Conservation (phyloP, 2,888 invertebrate genomes). For the Nymphalis urticae region DNA sequence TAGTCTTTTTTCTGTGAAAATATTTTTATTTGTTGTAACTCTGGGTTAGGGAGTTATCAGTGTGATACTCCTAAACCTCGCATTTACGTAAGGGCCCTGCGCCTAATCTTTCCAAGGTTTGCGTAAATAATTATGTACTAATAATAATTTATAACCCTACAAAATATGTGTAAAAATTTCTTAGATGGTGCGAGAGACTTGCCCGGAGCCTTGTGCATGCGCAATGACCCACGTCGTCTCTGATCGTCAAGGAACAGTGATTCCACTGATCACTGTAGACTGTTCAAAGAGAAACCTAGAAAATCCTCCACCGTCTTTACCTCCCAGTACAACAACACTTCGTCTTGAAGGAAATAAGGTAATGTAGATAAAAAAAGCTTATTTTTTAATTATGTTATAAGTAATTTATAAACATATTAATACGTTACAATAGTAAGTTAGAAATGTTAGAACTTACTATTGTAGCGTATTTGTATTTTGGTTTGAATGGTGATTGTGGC, state of each 20-base stretch:
- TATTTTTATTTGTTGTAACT: no score
- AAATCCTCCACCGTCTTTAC: conserved; percentile 83
- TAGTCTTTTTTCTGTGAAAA: no score
- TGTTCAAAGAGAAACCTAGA: conserved; percentile 82
- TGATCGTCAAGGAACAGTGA: conserved; percentile 68
- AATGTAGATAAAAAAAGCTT: conserved; percentile 43
- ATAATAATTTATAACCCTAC: no score
- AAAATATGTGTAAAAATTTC: neutral
- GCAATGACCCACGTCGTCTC: conserved; percentile 84
- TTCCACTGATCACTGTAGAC: conserved; percentile 86
- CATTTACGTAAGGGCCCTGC: no score
- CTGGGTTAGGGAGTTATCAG: no score
- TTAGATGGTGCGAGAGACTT: conserved; percentile 81
- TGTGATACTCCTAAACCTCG: no score
- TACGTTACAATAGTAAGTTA: no score
- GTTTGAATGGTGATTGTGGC: no score
- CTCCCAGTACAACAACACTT: conserved; percentile 84
- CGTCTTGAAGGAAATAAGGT: conserved; percentile 85
- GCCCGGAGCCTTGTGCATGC: conserved; percentile 83
- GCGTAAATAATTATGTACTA: no score
- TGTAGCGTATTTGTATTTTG: no score
- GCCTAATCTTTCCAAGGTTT: no score
- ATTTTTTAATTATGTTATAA: neutral
- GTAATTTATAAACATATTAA: neutral
- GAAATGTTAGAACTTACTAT: no score